A percentile compares a stretch with the other conserved stretches of the same genome.
Evolutionary conservation across 2,888 invertebrate species (phyloP).

Genomic region (Noctua fimbriata): DNA sequence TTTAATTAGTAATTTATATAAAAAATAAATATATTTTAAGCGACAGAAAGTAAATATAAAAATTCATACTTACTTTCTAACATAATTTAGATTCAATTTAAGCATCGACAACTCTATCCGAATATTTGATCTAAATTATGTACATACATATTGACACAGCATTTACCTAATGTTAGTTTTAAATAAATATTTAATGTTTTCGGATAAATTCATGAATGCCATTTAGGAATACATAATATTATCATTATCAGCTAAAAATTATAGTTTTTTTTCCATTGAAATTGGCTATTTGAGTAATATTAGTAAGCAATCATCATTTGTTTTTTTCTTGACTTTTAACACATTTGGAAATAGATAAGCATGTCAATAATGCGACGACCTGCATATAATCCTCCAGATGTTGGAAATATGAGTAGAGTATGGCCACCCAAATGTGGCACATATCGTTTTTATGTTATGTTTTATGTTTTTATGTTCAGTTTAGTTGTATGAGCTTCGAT

Average conservation of each 20-base stretch:
- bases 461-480: no score
- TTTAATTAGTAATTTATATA: not conserved
- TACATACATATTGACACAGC: not conserved
- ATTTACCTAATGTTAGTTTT: not conserved
- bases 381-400: not conserved
- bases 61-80: conserved; percentile 15
- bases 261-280: not conserved
- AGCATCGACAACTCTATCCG: not conserved
- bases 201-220: not conserved
- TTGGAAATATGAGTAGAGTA: not conserved
- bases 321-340: not conserved
- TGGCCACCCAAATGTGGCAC: not conserved
- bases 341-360: not conserved
- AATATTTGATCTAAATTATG: conserved; percentile 16
- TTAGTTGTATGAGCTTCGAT: not conserved
- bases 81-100: not conserved
- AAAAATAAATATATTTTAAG: not conserved
- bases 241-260: not conserved
- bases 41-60: not conserved
- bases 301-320: not conserved
- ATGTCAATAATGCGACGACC: not conserved
- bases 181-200: not conserved
- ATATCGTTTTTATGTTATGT: no score
- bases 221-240: not conserved
- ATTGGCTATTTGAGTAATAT: not conserved